A percentile compares a stretch with the other conserved stretches of the same genome.
Conservation (phyloP, 2,797 vertebrate species). For the Tragopan temminckii region DNA sequence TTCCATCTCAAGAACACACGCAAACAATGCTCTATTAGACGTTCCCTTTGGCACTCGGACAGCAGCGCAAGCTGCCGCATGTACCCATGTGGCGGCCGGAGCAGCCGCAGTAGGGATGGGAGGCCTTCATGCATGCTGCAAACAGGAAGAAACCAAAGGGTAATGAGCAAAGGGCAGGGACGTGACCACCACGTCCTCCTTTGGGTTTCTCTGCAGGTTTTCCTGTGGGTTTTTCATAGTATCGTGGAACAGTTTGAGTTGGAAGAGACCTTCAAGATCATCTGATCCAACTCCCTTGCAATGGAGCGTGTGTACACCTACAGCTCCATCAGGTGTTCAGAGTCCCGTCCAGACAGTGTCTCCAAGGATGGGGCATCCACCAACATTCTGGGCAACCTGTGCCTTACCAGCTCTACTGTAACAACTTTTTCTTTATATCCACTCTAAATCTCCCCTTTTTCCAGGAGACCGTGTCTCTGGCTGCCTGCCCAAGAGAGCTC, state of each 20-base stretch:
- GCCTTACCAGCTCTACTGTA: too few species aligned
- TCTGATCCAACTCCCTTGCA: too few species aligned
- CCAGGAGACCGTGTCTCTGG: background rate
- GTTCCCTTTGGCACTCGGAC: slow-evolving; percentile 65
- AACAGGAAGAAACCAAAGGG: fast-evolving
- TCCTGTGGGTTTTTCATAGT: background rate
- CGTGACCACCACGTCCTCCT: fast-evolving
- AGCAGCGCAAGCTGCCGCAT: slow-evolving; percentile 30
- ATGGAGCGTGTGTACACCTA: too few species aligned
- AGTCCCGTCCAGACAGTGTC: too few species aligned
- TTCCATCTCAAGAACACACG: slow-evolving; percentile 84
- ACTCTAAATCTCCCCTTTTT: background rate
- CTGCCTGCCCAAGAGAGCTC: background rate
- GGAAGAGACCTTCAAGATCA: too few species aligned
- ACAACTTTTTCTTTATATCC: too few species aligned
- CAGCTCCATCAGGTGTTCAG: too few species aligned
- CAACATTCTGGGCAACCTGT: too few species aligned
- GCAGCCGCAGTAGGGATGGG: background rate
- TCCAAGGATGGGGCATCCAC: too few species aligned
- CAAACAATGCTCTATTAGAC: slow-evolving; percentile 77
- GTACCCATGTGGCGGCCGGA: background rate
- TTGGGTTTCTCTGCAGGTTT: background rate
- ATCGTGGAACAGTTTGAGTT: too few species aligned
- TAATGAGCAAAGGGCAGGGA: background rate
- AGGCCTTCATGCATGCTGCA: background rate